Base-by-base conservation (phyloP, 2,888 invertebrate species). In the Bhutanitis thaidina region DNA sequence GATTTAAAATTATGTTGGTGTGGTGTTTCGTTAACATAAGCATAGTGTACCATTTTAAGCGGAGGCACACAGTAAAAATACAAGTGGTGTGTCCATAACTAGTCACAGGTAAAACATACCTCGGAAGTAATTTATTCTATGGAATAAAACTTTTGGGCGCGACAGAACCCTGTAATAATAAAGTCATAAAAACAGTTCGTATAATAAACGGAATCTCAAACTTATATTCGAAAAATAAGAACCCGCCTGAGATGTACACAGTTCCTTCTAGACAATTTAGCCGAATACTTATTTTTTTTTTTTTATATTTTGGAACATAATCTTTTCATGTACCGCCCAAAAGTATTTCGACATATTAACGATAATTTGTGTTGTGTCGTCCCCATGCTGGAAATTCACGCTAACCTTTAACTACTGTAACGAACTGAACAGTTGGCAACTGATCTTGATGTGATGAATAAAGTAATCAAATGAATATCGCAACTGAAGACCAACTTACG, bases 1-100 rank as follows among this genome's bases (percentile, higher is more conserved):
- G 78, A 72, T 76, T 83, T 85, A 76, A 85, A 84, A 82, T 84
- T 87, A 85, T 83, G 87, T 88, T 82, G 75, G 88, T 86, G 88
- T 88, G 87, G 86, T 87, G 84, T 87, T 87, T 77, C 74, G 83
- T 83, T 84, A 79, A 79, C 74, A 67, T 83, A 81, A 85, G 84
- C 67, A 57, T 64, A 63, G 52, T 57, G 53, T 57, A 56, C 55
- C 50, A 52, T 53, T 52, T 51, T 67, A 70, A 71, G 70, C 20
- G 5, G 20, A 20, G 20, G 20, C 75, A 77, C 74, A 74, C 73
- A 65, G 74, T 72, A 71, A 70, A 70, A 76, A 77, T 69, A 69
- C 72, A 71, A 68, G 69, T 64, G 70, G 80, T 85, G 86, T 86
- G 83, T 67, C 70, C n/a, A 29, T 15, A 73, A 81, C 88, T 88